Evolutionary conservation across 2,113 vertebrate genomes (phyloP), one percentile per base, ranked within the genome.

Genomic region (Corydoras sp.): DNA sequence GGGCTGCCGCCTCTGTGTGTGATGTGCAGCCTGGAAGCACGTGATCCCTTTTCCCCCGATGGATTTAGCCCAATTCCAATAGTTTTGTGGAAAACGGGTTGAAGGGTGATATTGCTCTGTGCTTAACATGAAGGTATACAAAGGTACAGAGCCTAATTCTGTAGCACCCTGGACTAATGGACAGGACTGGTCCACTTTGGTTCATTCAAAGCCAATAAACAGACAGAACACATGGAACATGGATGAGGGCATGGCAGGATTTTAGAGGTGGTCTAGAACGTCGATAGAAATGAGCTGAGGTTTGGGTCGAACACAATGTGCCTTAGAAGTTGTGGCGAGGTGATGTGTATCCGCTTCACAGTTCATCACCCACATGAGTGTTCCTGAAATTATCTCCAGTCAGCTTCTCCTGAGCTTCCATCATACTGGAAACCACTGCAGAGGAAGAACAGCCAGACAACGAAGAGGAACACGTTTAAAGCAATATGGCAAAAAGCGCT

Each of bases 321-420:
- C 35, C 35, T 56, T 61, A 71, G 14, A 9, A 43, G 66, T 56
- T 54, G 51, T 10, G 24, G 60, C 31, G 55, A 60, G 13, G 29
- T 65, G 51, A 60, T 32, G 54, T 58, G 56, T 58, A 61, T 31
- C n/a, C 35, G 32, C 54, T 54, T 94, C 90, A 99, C 84, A 99
- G 92, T 82, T 99, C 97, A 71, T 98, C 95, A 79, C 84, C 88
- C 15, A 90, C 62, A 81, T 92, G 95, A 30, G 75, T 54, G 13
- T 84, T 90, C 75, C 90, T 92, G 86, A 91, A 95, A 81, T 91
- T 84, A 66, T 97, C 94, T 0, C 95, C 96, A 0, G 95, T 98
- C 79, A 99, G 88, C 81, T 90, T 94, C 79, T 95, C 93, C 85
- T 98, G 93, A 58, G 95, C 97, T 83, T 97, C 93, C 83, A 94